phyloP scores from a whole-genome alignment of 2,888 invertebrate genomes.

The Metalampra italica region DNA sequence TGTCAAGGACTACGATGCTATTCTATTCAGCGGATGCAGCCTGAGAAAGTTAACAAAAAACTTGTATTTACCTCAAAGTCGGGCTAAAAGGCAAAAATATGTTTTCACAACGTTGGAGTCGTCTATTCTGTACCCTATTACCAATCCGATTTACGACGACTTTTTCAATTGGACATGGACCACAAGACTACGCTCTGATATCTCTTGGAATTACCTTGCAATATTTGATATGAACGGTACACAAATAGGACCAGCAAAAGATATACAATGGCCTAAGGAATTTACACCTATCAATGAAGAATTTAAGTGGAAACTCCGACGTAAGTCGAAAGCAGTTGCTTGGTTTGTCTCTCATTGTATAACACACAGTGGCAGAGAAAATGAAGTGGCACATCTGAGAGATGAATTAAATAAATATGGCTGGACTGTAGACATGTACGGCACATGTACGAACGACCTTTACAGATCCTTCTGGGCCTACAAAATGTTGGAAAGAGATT shows the following conservation, averaged over 20 bases:
- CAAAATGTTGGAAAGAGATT: constrained; percentile 21
- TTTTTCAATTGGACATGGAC: constrained; percentile 37
- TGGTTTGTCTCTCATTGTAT: constrained; percentile 36
- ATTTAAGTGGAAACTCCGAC: constrained; percentile 18
- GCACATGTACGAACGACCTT: constrained; percentile 21
- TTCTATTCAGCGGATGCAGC: constrained; percentile 29
- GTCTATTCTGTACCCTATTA: constrained; percentile 25
- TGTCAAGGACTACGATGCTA: constrained; percentile 33
- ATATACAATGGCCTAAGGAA: constrained; percentile 22
- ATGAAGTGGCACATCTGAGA: constrained; percentile 16
- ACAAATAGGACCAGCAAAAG: constrained; percentile 21
- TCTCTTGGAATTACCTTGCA: constrained; percentile 19
- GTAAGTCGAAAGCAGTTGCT: constrained; percentile 29
- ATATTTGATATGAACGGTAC: constrained; percentile 19
- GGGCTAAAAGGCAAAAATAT: constrained; percentile 22
- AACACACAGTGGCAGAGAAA: constrained; percentile 19
- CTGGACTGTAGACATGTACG: constrained; percentile 26
- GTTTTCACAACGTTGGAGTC: constrained; percentile 32
- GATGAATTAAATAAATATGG: constrained; percentile 16
- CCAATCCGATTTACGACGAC: constrained; percentile 20
- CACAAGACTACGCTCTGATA: constrained; percentile 26
- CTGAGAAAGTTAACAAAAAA: constrained; percentile 23
- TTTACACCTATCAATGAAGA: constrained; percentile 20
- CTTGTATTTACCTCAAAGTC: constrained; percentile 8
- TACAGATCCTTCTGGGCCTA: not conserved